Evolutionary conservation across 2,888 invertebrate species (phyloP).

Genomic region (Cephus runcator): DNA sequence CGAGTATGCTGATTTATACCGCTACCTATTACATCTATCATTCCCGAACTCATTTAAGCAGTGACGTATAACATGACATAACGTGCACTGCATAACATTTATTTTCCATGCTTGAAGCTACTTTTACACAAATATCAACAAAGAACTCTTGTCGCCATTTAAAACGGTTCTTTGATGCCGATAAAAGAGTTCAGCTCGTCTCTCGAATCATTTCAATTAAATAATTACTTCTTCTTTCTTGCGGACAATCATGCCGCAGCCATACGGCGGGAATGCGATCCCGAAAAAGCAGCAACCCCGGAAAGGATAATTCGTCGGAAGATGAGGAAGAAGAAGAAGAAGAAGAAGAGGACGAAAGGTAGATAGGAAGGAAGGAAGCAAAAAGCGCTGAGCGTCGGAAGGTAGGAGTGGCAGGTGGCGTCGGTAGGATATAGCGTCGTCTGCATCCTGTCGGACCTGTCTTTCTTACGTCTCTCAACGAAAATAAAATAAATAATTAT

Average conservation of each 20-base stretch:
- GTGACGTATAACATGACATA: background rate
- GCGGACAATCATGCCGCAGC: background rate
- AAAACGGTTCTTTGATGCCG: background rate
- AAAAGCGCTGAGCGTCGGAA: background rate
- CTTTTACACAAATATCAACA: background rate
- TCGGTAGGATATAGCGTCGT: background rate
- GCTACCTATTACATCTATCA: background rate
- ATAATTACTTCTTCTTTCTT: background rate
- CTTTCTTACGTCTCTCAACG: background rate
- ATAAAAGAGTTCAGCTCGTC: background rate
- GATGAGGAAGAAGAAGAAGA: background rate
- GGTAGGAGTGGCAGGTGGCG: background rate
- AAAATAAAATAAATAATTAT: background rate
- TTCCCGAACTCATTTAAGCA: background rate
- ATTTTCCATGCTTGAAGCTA: background rate
- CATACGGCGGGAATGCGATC: background rate
- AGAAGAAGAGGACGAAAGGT: background rate
- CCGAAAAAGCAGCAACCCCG: background rate
- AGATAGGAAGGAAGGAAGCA: background rate
- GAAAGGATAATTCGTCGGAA: background rate
- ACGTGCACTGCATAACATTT: background rate
- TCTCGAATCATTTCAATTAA: background rate
- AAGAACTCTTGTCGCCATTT: background rate
- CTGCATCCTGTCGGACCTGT: background rate
- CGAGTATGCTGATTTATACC: slow-evolving; percentile 5